These are phyloP conservation scores for Diceros bicornis DNA, from an alignment of 2,797 vertebrate genomes.

Conservation along the genomic window DNA sequence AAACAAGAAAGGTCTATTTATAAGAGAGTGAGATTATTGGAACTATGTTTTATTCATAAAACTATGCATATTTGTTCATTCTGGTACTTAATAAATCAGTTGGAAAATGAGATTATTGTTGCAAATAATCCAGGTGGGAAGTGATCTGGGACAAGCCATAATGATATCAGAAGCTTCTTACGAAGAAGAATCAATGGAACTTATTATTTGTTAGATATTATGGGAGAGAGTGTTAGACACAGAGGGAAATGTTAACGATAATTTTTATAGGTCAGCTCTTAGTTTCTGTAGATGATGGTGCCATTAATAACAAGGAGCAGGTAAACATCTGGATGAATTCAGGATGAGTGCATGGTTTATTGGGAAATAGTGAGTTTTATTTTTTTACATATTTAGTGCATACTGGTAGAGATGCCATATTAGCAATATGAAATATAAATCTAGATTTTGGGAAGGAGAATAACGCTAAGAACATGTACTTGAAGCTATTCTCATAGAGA, in stretches of 20 bases:
- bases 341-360: neutral
- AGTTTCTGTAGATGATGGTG: neutral
- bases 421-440: slow-evolving; percentile 11
- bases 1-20: neutral
- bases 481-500: neutral
- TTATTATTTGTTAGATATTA: neutral
- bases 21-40: neutral
- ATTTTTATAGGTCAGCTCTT: neutral
- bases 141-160: neutral
- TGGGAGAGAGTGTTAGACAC: neutral
- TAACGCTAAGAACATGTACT: neutral
- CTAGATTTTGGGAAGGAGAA: neutral
- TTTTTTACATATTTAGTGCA: neutral
- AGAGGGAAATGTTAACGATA: neutral
- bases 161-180: neutral
- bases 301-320: neutral
- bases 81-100: neutral
- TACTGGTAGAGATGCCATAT: neutral
- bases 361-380: neutral
- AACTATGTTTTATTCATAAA: neutral
- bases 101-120: neutral
- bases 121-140: neutral
- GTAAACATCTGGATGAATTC: neutral
- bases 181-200: neutral
- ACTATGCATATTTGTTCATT: neutral